These are phyloP conservation scores for Antheraea yamamai DNA, from an alignment of 2,888 invertebrate genomes.

Conservation along the genomic window DNA sequence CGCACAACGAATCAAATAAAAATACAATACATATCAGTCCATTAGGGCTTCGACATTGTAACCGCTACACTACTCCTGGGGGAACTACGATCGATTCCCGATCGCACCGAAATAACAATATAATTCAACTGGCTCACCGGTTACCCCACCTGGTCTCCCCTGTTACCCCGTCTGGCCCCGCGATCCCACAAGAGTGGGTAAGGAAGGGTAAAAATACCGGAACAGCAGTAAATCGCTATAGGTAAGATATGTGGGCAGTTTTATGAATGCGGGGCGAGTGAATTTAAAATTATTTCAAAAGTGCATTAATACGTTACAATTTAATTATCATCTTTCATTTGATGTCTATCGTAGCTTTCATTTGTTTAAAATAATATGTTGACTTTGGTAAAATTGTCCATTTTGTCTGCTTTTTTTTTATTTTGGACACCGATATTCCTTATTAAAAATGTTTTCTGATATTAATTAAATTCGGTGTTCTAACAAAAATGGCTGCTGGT, in stretches of 20 bases:
- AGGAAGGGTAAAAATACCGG: slow-evolving; percentile 43
- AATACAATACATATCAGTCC: slow-evolving; percentile 25
- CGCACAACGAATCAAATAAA: slow-evolving; percentile 1
- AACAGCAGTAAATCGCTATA: slow-evolving; percentile 43
- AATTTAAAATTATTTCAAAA: slow-evolving; percentile 49
- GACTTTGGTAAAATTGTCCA: too few species aligned
- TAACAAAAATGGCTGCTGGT: too few species aligned
- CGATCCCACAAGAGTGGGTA: slow-evolving; percentile 31
- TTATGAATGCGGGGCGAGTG: slow-evolving; percentile 42
- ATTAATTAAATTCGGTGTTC: too few species aligned
- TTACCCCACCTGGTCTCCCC: slow-evolving; percentile 30
- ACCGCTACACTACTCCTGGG: slow-evolving; percentile 32
- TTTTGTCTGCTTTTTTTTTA: too few species aligned
- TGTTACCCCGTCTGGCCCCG: slow-evolving; percentile 6
- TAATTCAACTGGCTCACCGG: slow-evolving; percentile 50
- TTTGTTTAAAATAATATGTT: too few species aligned
- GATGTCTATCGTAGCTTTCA: not conserved
- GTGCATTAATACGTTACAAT: slow-evolving; percentile 28
- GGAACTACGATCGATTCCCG: slow-evolving; percentile 45
- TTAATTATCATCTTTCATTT: not conserved
- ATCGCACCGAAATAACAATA: slow-evolving; percentile 47
- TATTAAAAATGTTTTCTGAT: too few species aligned
- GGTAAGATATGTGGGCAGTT: slow-evolving; percentile 41
- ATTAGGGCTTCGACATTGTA: slow-evolving; percentile 31
- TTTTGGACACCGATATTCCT: too few species aligned